Evolutionary conservation across 2,888 invertebrate species (phyloP).

Genomic region (Pyrrhopygopsis socrates): DNA sequence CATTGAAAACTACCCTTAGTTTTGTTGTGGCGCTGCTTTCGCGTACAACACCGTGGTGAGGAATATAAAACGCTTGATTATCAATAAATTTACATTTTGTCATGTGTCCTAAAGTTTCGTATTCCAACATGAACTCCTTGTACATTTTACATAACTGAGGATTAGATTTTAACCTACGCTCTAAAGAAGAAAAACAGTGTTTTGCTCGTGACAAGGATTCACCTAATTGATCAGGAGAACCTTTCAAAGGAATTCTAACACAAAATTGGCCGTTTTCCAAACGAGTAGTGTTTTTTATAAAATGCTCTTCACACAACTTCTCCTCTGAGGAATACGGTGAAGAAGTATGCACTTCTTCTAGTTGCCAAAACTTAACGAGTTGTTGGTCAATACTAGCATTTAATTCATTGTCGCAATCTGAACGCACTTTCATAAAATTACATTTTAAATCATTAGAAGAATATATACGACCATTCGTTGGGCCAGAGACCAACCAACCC

Average conservation of each 20-base stretch:
- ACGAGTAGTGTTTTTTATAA: conserved; percentile 38
- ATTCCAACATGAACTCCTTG: conserved; percentile 67
- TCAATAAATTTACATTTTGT: conserved; percentile 1
- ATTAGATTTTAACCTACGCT: conserved; percentile 41
- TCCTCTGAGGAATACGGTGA: conserved; percentile 38
- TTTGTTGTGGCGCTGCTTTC: conserved; percentile 21
- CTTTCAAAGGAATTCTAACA: conserved; percentile 57
- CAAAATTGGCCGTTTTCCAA: conserved; percentile 50
- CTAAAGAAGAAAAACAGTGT: conserved; percentile 55
- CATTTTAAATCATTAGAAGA: conserved; percentile 16
- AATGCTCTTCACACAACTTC: conserved; percentile 52
- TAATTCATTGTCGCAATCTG: too few species aligned
- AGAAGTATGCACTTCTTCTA: conserved; percentile 22
- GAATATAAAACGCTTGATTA: conserved; percentile 14
- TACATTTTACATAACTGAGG: conserved; percentile 42
- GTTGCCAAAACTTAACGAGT: conserved; percentile 35
- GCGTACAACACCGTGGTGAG: conserved; percentile 38
- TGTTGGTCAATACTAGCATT: conserved; percentile 4
- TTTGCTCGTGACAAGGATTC: conserved; percentile 60
- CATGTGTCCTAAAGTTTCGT: conserved; percentile 50
- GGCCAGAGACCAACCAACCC: conserved; percentile 79
- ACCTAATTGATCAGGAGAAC: conserved; percentile 46
- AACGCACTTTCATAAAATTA: conserved; percentile 6
- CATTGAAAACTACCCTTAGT: conserved; percentile 48
- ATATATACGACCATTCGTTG: conserved; percentile 29